Evolutionary conservation across 2,888 invertebrate genomes (phyloP).

Genomic region (Parnassius glacialis): DNA sequence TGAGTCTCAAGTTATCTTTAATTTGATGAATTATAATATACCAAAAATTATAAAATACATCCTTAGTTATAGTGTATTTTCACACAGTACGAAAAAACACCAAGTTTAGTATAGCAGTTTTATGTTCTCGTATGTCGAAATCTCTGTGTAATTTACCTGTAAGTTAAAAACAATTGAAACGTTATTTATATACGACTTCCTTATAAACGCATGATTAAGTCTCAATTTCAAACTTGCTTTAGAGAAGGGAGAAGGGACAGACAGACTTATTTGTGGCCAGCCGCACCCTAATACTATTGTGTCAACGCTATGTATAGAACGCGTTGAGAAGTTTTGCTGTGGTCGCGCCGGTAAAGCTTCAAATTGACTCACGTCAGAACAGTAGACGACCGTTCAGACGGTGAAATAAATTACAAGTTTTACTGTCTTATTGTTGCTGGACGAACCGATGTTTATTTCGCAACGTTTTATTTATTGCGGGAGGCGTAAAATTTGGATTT

Average conservation of each 20-base stretch:
- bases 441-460: constrained; percentile 12
- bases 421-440: constrained; percentile 43
- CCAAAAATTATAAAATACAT: too few relatives aligned
- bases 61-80: too few relatives aligned
- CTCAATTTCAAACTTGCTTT: constrained; percentile 12
- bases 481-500: constrained; percentile 52
- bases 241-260: constrained; percentile 19
- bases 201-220: constrained; percentile 27
- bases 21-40: too few relatives aligned
- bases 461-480: constrained; percentile 43
- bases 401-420: constrained; percentile 42
- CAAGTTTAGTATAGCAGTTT: background rate
- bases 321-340: constrained; percentile 6
- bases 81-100: too few relatives aligned
- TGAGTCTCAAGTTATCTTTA: too few relatives aligned
- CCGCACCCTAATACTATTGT: constrained; percentile 14
- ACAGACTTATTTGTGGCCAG: constrained; percentile 15
- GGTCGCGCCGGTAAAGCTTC: constrained; percentile 23
- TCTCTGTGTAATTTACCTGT: constrained; percentile 25
- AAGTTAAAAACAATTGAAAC: constrained; percentile 27
- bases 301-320: constrained; percentile 6
- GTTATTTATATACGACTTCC: constrained; percentile 24
- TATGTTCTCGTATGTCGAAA: constrained; percentile 14
- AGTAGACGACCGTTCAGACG: constrained; percentile 43
- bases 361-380: constrained; percentile 29